Evolutionary conservation across 2,888 invertebrate genomes (phyloP).

Genomic region (Timandra comae): DNA sequence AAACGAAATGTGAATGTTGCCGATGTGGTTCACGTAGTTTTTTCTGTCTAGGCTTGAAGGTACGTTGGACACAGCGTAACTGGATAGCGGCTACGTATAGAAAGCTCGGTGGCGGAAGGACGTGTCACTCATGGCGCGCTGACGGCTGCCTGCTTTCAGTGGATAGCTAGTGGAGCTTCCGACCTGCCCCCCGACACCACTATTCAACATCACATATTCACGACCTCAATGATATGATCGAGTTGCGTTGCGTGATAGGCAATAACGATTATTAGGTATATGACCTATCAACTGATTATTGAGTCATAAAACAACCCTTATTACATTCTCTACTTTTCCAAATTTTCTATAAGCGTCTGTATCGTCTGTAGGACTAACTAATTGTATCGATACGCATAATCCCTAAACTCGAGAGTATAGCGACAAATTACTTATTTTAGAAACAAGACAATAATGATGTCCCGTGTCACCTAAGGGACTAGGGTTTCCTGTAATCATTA

Average conservation of each 20-base stretch:
- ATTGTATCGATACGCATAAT: too few species aligned
- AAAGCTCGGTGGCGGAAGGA: constrained; percentile 62
- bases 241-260: constrained; percentile 5
- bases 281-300: too few species aligned
- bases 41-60: constrained; percentile 31
- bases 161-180: constrained; percentile 53
- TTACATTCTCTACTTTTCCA: too few species aligned
- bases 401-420: not conserved
- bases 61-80: constrained; percentile 35
- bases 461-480: constrained; percentile 30
- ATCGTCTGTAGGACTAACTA: too few species aligned
- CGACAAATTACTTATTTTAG: constrained; percentile 26
- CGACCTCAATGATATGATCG: constrained; percentile 25
- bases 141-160: constrained; percentile 64
- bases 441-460: constrained; percentile 28
- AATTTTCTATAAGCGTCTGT: too few species aligned
- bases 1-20: too few species aligned
- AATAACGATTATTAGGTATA: constrained; percentile 4
- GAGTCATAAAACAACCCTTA: too few species aligned
- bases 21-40: constrained; percentile 9
- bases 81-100: constrained; percentile 42
- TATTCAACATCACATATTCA: constrained; percentile 38
- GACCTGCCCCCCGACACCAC: constrained; percentile 59
- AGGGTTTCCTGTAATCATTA: constrained; percentile 33
- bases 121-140: constrained; percentile 60